Evolutionary conservation across 2,797 vertebrate genomes (phyloP).

Genomic region (Leptodactylus fallax): DNA sequence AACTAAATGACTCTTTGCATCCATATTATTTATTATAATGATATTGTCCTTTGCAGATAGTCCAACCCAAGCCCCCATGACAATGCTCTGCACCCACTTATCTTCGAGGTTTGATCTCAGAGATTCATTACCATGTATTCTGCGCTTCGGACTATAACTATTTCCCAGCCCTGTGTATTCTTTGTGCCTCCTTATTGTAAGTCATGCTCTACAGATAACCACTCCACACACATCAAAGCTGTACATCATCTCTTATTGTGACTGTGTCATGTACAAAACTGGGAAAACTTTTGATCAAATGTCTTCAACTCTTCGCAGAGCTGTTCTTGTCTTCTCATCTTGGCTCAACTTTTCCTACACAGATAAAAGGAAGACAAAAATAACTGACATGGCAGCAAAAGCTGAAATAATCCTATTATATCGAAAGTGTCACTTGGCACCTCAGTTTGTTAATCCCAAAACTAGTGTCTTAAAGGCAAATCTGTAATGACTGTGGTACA

Average conservation of each 20-base stretch:
- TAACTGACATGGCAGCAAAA: constrained; percentile 14
- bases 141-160: background rate
- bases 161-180: background rate
- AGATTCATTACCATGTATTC: background rate
- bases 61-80: background rate
- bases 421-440: constrained; percentile 42
- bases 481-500: background rate
- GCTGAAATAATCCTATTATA: constrained; percentile 24
- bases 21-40: background rate
- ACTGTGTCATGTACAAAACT: constrained; percentile 30
- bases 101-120: background rate
- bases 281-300: constrained; percentile 40
- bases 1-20: background rate
- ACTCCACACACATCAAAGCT: constrained; percentile 4
- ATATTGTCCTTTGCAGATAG: background rate
- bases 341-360: constrained; percentile 21
- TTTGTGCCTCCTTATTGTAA: constrained; percentile 14
- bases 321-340: constrained; percentile 31
- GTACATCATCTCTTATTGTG: constrained; percentile 23
- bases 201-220: background rate
- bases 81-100: background rate
- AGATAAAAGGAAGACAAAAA: constrained; percentile 45
- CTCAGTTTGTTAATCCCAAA: constrained; percentile 4
- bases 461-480: constrained; percentile 17
- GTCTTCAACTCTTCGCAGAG: constrained; percentile 12